These are phyloP conservation scores for Limosa lapponica DNA, from an alignment of 2,797 vertebrate genomes.

Conservation along the genomic window DNA sequence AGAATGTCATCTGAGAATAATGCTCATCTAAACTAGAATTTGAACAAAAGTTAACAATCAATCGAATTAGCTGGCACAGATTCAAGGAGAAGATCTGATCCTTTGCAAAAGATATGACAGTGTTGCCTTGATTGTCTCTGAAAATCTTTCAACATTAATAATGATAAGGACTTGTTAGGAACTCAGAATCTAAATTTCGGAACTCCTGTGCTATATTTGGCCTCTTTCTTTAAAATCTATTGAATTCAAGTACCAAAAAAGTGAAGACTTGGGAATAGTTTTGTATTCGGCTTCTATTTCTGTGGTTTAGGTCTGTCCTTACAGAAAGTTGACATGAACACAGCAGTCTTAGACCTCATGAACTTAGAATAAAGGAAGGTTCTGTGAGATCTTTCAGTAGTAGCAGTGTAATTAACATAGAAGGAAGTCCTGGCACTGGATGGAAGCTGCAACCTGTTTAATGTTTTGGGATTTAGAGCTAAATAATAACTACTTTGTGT, in stretches of 20 bases:
- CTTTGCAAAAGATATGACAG: background rate
- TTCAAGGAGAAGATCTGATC: slow-evolving; percentile 17
- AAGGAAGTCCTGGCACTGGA: background rate
- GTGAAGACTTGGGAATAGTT: background rate
- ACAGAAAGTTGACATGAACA: background rate
- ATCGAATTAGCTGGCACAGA: background rate
- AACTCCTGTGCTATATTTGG: background rate
- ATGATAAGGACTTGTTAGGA: background rate
- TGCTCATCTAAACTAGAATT: slow-evolving; percentile 15
- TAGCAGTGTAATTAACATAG: background rate
- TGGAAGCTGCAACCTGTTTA: background rate
- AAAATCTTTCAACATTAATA: background rate
- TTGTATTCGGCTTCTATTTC: background rate
- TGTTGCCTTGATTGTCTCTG: background rate
- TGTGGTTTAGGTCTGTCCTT: background rate
- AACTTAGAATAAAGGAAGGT: background rate
- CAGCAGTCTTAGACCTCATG: background rate
- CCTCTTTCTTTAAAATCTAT: background rate
- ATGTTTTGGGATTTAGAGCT: background rate
- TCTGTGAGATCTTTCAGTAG: background rate
- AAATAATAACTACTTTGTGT: background rate
- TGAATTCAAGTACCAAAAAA: background rate
- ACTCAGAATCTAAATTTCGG: background rate
- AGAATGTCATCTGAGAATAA: slow-evolving; percentile 15
- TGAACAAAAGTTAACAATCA: slow-evolving; percentile 3